Conservation (phyloP, 2,888 invertebrate species). For the Bugula neritina region DNA sequence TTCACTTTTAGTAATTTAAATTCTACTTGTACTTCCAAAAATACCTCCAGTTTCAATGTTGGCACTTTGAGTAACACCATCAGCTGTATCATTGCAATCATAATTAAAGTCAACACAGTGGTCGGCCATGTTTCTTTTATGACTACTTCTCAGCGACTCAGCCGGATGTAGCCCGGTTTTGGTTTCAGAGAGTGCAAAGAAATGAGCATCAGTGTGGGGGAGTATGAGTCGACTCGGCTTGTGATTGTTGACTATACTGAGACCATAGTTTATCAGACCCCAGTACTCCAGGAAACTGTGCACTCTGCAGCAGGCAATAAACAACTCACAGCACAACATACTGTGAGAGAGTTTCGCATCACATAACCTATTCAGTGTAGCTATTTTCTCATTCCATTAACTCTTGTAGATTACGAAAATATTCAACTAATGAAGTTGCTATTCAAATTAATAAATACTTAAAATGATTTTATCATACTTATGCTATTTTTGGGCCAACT, state of each 20-base stretch:
- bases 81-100: neutral
- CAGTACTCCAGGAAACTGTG: slow-evolving; percentile 27
- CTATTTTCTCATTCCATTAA: too few species aligned
- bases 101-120: slow-evolving; percentile 2
- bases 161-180: neutral
- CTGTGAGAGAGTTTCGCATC: too few species aligned
- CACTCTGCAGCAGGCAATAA: slow-evolving; percentile 14
- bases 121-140: neutral
- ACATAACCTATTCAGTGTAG: too few species aligned
- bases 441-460: too few species aligned
- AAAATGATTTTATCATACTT: too few species aligned
- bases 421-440: too few species aligned
- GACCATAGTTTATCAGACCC: slow-evolving; percentile 28
- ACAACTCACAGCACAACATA: neutral
- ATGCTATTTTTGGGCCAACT: too few species aligned
- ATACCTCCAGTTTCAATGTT: too few species aligned
- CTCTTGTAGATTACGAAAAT: too few species aligned
- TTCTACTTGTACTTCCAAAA: too few species aligned
- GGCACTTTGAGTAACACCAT: too few species aligned
- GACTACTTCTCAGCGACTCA: neutral
- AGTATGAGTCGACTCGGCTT: slow-evolving; percentile 1
- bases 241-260: slow-evolving; percentile 6
- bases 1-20: too few species aligned
- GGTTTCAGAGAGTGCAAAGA: slow-evolving; percentile 5
- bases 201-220: slow-evolving; percentile 22